A percentile compares a stretch with the other conserved stretches of the same genome.
phyloP scores from a whole-genome alignment of 2,113 vertebrate genomes.

The Rutilus rutilus region DNA sequence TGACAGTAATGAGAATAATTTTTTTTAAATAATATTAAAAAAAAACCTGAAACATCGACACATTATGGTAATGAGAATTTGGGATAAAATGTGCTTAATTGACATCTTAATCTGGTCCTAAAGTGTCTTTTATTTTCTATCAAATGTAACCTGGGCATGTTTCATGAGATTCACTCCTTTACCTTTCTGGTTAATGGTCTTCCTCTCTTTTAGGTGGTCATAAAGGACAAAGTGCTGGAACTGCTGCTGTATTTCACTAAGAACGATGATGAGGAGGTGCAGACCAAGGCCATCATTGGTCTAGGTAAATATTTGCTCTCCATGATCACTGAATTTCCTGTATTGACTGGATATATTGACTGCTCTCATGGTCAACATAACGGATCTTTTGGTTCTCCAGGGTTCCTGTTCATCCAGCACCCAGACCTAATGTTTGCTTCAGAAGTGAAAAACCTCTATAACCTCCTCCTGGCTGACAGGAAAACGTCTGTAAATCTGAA shows the following conservation, averaged over 20 bases:
- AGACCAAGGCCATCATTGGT: slow-evolving; percentile 98
- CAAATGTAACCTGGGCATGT: background rate
- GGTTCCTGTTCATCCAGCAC: slow-evolving; percentile 97
- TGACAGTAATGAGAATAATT: background rate
- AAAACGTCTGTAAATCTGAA: slow-evolving; percentile 92
- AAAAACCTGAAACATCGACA: background rate
- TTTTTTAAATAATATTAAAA: background rate
- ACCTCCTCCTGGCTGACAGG: slow-evolving; percentile 91
- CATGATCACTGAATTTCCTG: background rate
- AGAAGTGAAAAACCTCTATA: slow-evolving; percentile 95
- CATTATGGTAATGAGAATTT: background rate
- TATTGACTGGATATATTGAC: background rate
- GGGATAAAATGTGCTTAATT: background rate
- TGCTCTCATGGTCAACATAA: background rate
- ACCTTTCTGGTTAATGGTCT: slow-evolving; percentile 10
- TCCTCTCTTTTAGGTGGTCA: slow-evolving; percentile 83
- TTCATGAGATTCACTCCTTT: background rate
- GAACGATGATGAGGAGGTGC: slow-evolving; percentile 96
- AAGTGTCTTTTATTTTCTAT: background rate
- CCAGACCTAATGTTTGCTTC: slow-evolving; percentile 96
- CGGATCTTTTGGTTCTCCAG: slow-evolving; percentile 65
- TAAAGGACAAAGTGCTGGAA: slow-evolving; percentile 98
- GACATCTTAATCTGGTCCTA: background rate
- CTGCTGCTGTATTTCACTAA: slow-evolving; percentile 97
- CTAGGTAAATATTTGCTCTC: slow-evolving; percentile 82